Base-by-base conservation (phyloP, 2,797 vertebrate species). In the Apodemus agrarius region DNA sequence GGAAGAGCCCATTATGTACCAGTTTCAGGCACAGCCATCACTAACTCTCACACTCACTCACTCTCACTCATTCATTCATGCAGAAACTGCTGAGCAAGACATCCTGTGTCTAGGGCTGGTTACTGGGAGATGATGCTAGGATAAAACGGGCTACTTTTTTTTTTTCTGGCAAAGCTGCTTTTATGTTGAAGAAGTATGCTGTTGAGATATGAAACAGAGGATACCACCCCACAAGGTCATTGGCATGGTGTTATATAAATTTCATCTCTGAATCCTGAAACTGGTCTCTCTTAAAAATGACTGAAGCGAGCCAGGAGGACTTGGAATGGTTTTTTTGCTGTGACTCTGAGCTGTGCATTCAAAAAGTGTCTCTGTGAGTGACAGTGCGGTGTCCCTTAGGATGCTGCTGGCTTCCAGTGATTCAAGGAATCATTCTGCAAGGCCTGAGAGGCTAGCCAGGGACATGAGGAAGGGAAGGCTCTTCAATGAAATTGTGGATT, bases 391-490 rank as follows among this genome's bases (percentile, higher is more conserved):
- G 34, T 69, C 14, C 19, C 14, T 22, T 79, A 54, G 43, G 63
- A 90, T 26, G 31, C 29, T 76, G 34, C 31, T 17, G 3, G 29
- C 8, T 34, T 88, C 16, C 22, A 31, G 16, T 76, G 12, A 74
- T 37, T 52, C 46, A 49, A 37, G 37, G 34, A 49, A 40, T 37
- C 34, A 74, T 5, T 34, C 76, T 37, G 61, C 8, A 34, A 76
- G 54, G 2, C 1, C 19, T n/a, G 19, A 86, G 31, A 63, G 43
- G 61, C 46, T 2, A 34, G 29, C 21, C 5, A 29, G 0, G 1
- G 3, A 46, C 13, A 40, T 0, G 0, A 0, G 8, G 43, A 43
- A 13, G 16, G 22, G 22, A 12, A 1, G 16, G 34, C 57, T 19
- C 2, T 4, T 31, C 65, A 87, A 3, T 54, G 22, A 57, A 40